Evolutionary conservation across 2,888 invertebrate species (phyloP), one percentile per base, ranked within the genome.

Genomic region (Lasiommata megera): DNA sequence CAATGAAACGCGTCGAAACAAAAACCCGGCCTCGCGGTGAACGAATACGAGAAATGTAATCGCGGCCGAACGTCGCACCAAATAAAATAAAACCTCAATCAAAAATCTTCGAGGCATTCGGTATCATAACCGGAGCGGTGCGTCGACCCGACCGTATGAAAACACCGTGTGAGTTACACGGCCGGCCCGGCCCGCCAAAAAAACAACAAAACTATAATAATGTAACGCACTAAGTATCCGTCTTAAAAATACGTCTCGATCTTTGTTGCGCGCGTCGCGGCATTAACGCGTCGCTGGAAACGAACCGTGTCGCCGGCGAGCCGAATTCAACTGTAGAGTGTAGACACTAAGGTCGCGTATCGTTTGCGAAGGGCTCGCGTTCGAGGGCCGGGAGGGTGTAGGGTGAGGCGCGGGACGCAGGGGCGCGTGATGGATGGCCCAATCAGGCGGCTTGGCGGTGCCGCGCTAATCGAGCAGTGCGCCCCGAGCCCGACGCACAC

Each of bases 341-440:
- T 34, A 8, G 17, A 38, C 51, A 41, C 48, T 64, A 79, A 68
- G 76, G 79, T 76, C 65, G 76, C 71, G 64, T 72, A 73, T 78
- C 57, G 60, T 16, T 12, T 56, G 61, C 65, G 55, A 61, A 53
- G 58, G 59, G 76, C 31, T 41, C 18, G 62, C 54, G 60, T 62
- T 59, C 61, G 61, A 58, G 64, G 57, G 62, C 68, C 71, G 68
- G 69, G 69, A 69, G 71, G 68, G 70, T 69, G 72, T 72, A 69
- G 68, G 73, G 71, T 72, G 76, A 79, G 79, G 81, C 70, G 72
- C 66, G 77, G 82, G 81, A 82, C 76, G 84, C 82, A 79, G 83
- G 87, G 79, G 72, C 77, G 66, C 69, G 80, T 89, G 91, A 91
- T 92, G 91, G 92, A 92, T 92, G 92, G 92, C 89, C 91, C 85